These are phyloP conservation scores for Cyrtonyx montezumae DNA, from an alignment of 2,113 vertebrate genomes.

Conservation along the genomic window DNA sequence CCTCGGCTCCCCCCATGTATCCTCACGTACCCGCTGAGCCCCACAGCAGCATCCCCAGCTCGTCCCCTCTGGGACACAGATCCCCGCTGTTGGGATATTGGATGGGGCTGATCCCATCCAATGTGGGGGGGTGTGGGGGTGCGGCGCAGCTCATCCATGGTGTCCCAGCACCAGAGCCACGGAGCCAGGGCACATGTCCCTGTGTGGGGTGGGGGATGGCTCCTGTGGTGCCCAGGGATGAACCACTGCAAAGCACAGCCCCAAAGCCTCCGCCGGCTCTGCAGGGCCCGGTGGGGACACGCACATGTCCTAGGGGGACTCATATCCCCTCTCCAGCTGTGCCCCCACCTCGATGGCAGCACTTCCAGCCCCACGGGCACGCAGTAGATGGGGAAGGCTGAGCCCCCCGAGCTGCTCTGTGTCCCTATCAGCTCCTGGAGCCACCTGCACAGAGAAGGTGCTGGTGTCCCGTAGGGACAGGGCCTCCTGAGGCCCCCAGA, in stretches of 20 bases:
- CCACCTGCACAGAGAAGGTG: not conserved
- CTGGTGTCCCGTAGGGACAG: not conserved
- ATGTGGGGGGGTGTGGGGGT: rapidly evolving
- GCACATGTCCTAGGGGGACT: rapidly evolving
- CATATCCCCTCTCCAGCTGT: not conserved
- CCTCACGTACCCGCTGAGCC: not conserved
- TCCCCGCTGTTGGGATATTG: not conserved
- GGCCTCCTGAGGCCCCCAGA: rapidly evolving
- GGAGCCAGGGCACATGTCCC: not conserved
- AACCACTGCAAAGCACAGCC: not conserved
- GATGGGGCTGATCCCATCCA: rapidly evolving
- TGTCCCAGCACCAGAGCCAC: rapidly evolving
- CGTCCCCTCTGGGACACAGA: not conserved
- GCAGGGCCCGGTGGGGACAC: rapidly evolving
- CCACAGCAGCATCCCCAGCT: not conserved
- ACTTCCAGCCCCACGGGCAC: rapidly evolving
- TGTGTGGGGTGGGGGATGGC: not conserved
- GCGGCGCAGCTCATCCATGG: rapidly evolving
- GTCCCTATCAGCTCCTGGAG: not conserved
- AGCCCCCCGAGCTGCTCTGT: not conserved
- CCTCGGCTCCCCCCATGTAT: not conserved
- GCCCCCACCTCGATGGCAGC: not conserved
- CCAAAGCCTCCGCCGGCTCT: not conserved
- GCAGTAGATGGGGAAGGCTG: not conserved
- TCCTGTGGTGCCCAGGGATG: not conserved